These are phyloP conservation scores for Adelges cooleyi DNA, from an alignment of 1,140 invertebrate species.

Conservation along the genomic window DNA sequence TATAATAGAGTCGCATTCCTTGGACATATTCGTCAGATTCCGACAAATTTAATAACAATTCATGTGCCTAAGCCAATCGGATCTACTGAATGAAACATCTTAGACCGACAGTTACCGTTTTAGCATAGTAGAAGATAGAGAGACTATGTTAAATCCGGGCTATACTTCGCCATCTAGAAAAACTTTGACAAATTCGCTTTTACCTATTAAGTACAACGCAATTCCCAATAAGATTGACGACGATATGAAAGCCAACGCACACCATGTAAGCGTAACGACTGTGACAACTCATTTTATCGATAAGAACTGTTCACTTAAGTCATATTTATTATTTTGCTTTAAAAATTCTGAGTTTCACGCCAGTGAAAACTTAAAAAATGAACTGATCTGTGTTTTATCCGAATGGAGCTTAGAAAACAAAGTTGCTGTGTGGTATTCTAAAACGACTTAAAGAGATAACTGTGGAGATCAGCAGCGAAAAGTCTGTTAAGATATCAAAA, in stretches of 20 bases:
- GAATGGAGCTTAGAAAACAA: neutral
- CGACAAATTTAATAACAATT: no score
- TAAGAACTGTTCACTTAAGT: neutral
- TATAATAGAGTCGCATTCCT: no score
- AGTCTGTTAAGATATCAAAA: neutral
- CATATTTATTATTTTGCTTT: neutral
- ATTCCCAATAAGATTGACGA: neutral
- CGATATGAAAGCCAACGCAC: neutral
- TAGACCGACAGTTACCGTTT: no score
- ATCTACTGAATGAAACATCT: no score
- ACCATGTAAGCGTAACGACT: neutral
- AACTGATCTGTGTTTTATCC: neutral
- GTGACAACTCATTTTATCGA: neutral
- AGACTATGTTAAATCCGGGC: neutral
- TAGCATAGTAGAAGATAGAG: neutral
- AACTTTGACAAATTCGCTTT: neutral
- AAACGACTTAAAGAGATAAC: neutral
- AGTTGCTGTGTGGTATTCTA: neutral
- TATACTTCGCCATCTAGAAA: neutral
- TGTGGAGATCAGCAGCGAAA: neutral
- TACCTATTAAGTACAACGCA: neutral
- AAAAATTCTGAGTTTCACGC: neutral
- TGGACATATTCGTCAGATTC: no score
- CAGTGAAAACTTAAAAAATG: slow-evolving; percentile 2
- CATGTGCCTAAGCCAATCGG: no score